Evolutionary conservation across 2,797 vertebrate species (phyloP), one percentile per base, ranked within the genome.

Genomic region (Pagetopsis macropterus): DNA sequence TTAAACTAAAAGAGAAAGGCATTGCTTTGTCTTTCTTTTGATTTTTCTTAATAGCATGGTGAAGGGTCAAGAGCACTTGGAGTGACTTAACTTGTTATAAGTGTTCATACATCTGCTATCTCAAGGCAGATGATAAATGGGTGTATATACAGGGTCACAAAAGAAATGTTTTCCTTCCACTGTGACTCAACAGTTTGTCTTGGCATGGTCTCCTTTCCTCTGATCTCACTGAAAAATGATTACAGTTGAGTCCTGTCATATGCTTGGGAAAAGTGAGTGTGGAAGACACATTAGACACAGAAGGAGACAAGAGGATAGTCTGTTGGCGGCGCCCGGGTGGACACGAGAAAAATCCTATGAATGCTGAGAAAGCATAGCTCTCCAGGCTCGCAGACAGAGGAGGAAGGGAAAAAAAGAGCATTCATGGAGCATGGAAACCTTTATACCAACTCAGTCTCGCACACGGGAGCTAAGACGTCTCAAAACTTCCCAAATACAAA

Each of bases 331-430:
- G 58, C 86, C 79, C 52, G 86, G 81, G 89, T 89, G 89, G 88
- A 89, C 81, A 83, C 56, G 65, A 76, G 81, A 93, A 94, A 91
- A 92, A 94, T 94, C 82, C 82, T 83, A 87, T 91, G 94, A 94
- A 94, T 94, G 91, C 86, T 84, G 85, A 90, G 89, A 91, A 91
- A 90, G 87, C 86, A 79, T 54, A 77, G 83, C 75, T 82, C 69
- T 83, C 76, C 73, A 65, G 58, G 68, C 87, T 72, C 45, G 8
- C 52, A 79, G 84, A 77, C 75, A 63, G 76, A 76, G 58, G 71
- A 76, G 86, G 86, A 88, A 90, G 83, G 86, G 33, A 2, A 37
- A 89, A 93, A 65, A 17, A 71, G 70, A 60, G 76, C 57, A 49
- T 78, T 78, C 52, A 58, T 13, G 50, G 51, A 63, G 51, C 65